Base-by-base conservation (phyloP, 2,797 vertebrate species). In the Florisuga fusca region DNA sequence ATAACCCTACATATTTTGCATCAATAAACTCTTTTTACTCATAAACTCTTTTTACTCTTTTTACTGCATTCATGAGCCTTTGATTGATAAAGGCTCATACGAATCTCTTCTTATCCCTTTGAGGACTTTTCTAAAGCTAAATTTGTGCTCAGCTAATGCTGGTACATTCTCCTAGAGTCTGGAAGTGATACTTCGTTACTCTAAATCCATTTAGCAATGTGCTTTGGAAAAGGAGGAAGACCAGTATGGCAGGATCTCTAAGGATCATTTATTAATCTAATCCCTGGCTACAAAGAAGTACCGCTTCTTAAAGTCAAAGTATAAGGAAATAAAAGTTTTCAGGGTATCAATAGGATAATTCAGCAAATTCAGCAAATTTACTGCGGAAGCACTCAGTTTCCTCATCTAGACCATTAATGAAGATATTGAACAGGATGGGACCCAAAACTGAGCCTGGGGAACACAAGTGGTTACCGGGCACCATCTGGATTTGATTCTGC, bases 161-260 rank as follows among this genome's bases (percentile, higher is more conserved):
- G 9, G 26, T 31, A 31, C 4, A 8, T 3, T 64, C 5, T 15
- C 22, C 8, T 9, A 51, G 19, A 36, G 2, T 9, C 0, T 46
- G 23, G 25, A 87, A 68, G 12, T 50, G 15, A 72, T 38, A 36
- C 14, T 26, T 66, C 34, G 4, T 38, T 84, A 27, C 59, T 74
- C 34, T 33, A 80, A 74, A 5, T 50, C 31, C 17, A 27, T 64
- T 71, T 38, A 67, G 6, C 3, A 48, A 12, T 14, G 4, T 66
- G 12, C 3, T 62, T 17, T 59, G 64, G 36, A 45, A 88, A 87
- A 73, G 9, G 3, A 85, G 57, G 36, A 80, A 63, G 8, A 53
- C 7, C 20, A 63, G 41, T 34, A 10, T 22, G 38, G 23, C 12
- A 89, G 21, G 31, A 27, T 23, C 6, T 57, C 77, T 78, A 57